Conservation (phyloP, 2,113 vertebrate species). For the Phodopus roborovskii region DNA sequence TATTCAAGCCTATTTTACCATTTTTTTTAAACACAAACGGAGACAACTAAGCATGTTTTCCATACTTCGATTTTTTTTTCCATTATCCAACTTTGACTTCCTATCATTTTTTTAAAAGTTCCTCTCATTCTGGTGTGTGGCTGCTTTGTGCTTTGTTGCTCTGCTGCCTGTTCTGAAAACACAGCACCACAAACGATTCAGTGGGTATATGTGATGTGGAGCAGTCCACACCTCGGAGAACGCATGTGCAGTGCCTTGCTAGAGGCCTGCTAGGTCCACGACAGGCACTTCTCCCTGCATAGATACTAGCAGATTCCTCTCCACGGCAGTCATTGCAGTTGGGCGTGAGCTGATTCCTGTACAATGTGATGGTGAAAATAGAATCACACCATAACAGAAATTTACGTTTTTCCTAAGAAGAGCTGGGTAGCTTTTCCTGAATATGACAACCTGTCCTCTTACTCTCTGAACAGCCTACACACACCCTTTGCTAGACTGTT, state of each 20-base stretch:
- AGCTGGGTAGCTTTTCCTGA: background rate
- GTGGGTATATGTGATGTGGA: background rate
- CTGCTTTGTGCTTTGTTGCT: background rate
- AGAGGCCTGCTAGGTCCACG: background rate
- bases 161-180: background rate
- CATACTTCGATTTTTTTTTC: background rate
- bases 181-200: background rate
- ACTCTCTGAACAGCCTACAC: background rate
- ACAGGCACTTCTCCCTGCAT: background rate
- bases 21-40: background rate
- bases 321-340: background rate
- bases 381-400: background rate
- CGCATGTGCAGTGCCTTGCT: background rate
- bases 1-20: background rate
- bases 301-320: background rate
- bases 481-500: background rate
- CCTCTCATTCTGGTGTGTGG: background rate
- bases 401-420: slow-evolving; percentile 19
- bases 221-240: background rate
- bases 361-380: slow-evolving; percentile 36
- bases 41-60: background rate
- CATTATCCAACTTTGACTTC: slow-evolving; percentile 22
- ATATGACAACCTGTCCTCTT: background rate
- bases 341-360: background rate
- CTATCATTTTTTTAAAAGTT: background rate